Evolutionary conservation across 92 coral and sea anemone species (phyloP), one percentile per base, ranked within the genome.

Genomic region (Diadumene lineata): DNA sequence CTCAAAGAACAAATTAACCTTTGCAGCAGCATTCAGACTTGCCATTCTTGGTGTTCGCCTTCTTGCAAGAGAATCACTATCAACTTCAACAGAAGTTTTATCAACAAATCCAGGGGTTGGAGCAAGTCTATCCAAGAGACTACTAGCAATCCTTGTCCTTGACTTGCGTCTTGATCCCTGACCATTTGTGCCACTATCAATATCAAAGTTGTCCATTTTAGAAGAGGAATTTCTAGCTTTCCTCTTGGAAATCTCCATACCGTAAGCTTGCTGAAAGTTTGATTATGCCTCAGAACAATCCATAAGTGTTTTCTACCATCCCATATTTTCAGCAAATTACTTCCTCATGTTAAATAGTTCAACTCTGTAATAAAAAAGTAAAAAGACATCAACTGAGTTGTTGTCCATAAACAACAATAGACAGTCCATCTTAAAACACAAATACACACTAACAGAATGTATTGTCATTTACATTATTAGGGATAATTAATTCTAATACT

Each of bases 41-140:
- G 99, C 99, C 92, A 96, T 88, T 50, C 99, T 83, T 24, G 93
- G 96, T 24, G 97, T 92, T 31, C 99, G 83, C 16, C 97, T 73
- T 55, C 97, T 86, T 31, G 90, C 97, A 50, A 86, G 79, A 21
- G 90, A 83, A 26, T 84, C 91, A 25, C 82, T 83, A 48, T 92
- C 96, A 0, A 80, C 56, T 34, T 93, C 92, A 31, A 91, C 71
- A 31, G 85, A 70, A 56, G 92, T 89, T 70, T 96, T 96, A 81
- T 96, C 97, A 26, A 96, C 99, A 86, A 89, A 96, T 16, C 99
- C 99, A 27, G 99, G 99, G 18, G 99, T 89, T 31, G 99, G 91
- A 31, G 97, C 94, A 72, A 96, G 84, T 22, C 99, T 87, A 70
- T 92, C 94, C 21, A 96, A 83, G 83, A 96, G 81, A 11, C 97